phyloP scores from a whole-genome alignment of 1,140 invertebrate genomes.

The Acarapis woodi region DNA sequence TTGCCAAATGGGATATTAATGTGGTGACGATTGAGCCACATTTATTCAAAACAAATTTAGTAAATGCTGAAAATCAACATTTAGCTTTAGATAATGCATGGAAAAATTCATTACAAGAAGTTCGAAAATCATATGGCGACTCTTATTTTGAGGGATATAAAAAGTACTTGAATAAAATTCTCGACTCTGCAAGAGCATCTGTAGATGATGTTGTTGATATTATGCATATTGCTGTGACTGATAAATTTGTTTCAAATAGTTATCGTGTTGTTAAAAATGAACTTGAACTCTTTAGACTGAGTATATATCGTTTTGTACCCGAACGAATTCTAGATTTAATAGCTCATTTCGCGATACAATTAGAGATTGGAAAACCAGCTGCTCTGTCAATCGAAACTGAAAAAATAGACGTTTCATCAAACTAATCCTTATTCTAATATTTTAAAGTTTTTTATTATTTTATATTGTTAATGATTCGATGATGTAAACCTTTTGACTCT shows the following conservation, averaged over 20 bases:
- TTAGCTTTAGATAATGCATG: constrained; percentile 15
- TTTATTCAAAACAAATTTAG: constrained; percentile 19
- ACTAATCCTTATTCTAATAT: too few relatives aligned
- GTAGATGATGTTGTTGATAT: constrained; percentile 17
- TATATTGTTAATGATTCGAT: too few relatives aligned
- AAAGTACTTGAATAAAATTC: constrained; percentile 8
- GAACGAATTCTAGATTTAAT: constrained; percentile 9
- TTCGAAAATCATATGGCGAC: constrained; percentile 17
- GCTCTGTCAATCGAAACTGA: too few relatives aligned
- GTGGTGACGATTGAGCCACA: constrained; percentile 23
- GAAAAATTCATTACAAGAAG: constrained; percentile 15
- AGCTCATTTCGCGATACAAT: neutral
- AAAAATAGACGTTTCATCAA: too few relatives aligned
- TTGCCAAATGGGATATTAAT: constrained; percentile 23
- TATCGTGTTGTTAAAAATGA: constrained; percentile 9
- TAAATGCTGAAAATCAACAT: constrained; percentile 13
- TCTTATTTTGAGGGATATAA: constrained; percentile 18
- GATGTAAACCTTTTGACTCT: too few relatives aligned
- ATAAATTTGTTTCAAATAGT: constrained; percentile 12
- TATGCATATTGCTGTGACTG: constrained; percentile 17
- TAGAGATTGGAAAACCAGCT: constrained; percentile 5
- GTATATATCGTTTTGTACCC: constrained; percentile 8
- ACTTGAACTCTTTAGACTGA: constrained; percentile 10
- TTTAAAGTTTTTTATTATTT: too few relatives aligned
- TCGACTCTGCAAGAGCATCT: constrained; percentile 11